phyloP scores from a whole-genome alignment of 1,140 invertebrate genomes.

The Parasteatoda tepidariorum region DNA sequence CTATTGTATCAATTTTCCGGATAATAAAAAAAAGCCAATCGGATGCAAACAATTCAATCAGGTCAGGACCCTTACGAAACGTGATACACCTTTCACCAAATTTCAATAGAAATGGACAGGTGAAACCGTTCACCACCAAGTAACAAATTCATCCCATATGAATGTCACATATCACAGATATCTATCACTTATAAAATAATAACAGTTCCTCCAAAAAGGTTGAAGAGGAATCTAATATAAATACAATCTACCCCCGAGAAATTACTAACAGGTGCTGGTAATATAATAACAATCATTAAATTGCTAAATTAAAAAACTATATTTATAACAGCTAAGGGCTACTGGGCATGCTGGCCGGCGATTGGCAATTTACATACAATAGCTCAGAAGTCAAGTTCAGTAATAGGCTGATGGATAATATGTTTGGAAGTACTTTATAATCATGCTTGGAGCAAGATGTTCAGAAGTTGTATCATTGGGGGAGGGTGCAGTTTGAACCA shows the following conservation, averaged over 20 bases:
- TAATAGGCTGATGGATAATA: slow-evolving; percentile 38
- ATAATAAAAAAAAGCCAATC: background rate
- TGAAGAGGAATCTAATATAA: background rate
- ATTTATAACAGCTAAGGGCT: background rate
- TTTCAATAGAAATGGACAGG: background rate
- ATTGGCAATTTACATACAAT: slow-evolving; percentile 34
- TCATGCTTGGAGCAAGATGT: slow-evolving; percentile 23
- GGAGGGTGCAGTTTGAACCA: background rate
- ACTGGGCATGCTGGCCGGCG: background rate
- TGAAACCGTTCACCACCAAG: background rate
- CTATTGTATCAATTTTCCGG: background rate
- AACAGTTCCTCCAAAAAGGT: background rate
- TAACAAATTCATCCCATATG: background rate
- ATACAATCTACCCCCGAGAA: background rate
- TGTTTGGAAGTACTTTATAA: slow-evolving; percentile 8
- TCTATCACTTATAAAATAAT: background rate
- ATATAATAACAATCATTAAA: slow-evolving; percentile 38
- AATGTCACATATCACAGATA: background rate
- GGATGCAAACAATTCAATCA: background rate
- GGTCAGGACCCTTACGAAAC: background rate
- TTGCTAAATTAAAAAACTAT: slow-evolving; percentile 27
- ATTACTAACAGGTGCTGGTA: slow-evolving; percentile 9
- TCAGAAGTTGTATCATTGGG: background rate
- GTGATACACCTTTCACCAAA: slow-evolving; percentile 32
- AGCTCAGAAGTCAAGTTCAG: background rate